A percentile compares a stretch with the other conserved stretches of the same genome.
Evolutionary conservation across 2,797 vertebrate species (phyloP).

Genomic region (Gallinago stenura): DNA sequence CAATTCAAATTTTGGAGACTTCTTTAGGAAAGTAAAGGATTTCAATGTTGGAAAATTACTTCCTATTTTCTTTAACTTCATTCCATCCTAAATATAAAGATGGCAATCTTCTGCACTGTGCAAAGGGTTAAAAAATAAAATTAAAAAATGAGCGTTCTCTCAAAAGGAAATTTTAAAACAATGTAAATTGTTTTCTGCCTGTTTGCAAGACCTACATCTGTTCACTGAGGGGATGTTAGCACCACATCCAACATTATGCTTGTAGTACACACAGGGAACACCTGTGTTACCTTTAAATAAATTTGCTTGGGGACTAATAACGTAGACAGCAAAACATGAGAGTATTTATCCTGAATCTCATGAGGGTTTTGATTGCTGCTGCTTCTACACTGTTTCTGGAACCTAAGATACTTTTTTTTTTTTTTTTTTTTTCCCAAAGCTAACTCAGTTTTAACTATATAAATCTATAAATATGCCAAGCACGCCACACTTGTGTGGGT

Average conservation of each 20-base stretch:
- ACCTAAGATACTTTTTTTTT: background rate
- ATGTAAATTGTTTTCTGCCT: background rate
- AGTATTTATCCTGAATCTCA: background rate
- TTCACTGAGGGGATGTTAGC: background rate
- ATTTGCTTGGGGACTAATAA: background rate
- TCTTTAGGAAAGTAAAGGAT: background rate
- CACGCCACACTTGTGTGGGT: background rate
- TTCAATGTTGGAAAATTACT: background rate
- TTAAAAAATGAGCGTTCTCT: accelerated
- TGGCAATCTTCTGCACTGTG: background rate
- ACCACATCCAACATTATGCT: background rate
- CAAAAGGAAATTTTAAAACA: background rate
- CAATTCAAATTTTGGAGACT: background rate
- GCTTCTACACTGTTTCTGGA: background rate
- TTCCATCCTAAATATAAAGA: background rate
- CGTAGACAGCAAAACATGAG: background rate
- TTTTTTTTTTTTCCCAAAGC: background rate
- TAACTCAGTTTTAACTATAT: background rate
- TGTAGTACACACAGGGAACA: background rate
- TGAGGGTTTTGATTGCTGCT: background rate
- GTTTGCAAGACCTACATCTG: background rate
- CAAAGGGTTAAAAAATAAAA: background rate
- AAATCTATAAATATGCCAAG: background rate
- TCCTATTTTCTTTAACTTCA: background rate
- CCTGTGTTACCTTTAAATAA: background rate